Base-by-base conservation (phyloP, 2,797 vertebrate species). In the Phoebastria nigripes region DNA sequence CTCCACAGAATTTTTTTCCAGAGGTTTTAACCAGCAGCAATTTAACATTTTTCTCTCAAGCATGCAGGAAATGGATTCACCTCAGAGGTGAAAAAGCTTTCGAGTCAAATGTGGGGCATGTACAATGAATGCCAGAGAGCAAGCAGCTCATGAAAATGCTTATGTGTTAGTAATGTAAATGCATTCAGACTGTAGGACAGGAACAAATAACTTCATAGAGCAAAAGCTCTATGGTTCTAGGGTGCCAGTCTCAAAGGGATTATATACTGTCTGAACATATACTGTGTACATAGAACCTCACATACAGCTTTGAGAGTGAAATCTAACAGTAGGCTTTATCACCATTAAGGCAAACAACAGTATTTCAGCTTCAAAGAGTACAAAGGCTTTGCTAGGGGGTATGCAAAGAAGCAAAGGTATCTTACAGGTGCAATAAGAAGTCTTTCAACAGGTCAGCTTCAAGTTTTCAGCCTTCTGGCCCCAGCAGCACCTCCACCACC, bases 291-390 rank as follows among this genome's bases (percentile, higher is more conserved):
- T 0, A 61, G 41, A 71, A 41, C 8, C 28, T 55, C 67, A 31
- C 14, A 17, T 2, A 39, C 24, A 52, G 13, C 12, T 78, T 52
- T 73, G 37, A 65, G 15, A 37, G 16, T 14, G 19, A 72, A 82
- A 70, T 15, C n/a, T 41, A 47, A 77, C 47, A 1, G 5, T 7
- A 24, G 39, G 46, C 44, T 84, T 93, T 91, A 89, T 92, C 87
- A 93, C 90, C 80, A 91, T 67, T 84, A 94, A 77, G 89, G 91
- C 86, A 94, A 97, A 90, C 67, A 47, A 26, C 2, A 4, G 11
- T 54, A 59, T 47, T 2, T 70, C 62, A 82, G 80, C 71, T 91
- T 93, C 73, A 79, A 65, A 74, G 20, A 62, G 14, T 55, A 95
- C 65, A 86, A 91, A 90, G 29, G 26, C 56, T 82, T 93, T 35